Percentiles rank a stretch among this genome's conserved stretches.
These are phyloP conservation scores for Drepana arcuata DNA, from an alignment of 1,140 invertebrate species.

Conservation along the genomic window DNA sequence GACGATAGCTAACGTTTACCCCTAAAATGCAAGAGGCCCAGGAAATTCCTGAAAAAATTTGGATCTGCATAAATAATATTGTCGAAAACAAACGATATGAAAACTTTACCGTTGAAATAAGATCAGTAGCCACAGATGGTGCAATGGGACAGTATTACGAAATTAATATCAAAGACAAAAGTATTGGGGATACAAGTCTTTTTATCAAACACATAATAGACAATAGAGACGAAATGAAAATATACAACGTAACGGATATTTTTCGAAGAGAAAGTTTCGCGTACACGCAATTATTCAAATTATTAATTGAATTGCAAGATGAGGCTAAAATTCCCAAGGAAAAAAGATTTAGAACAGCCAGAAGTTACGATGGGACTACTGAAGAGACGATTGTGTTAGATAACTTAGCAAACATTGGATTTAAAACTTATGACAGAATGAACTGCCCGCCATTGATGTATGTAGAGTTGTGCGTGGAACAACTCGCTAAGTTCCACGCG, in stretches of 20 bases:
- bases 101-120: too few relatives aligned
- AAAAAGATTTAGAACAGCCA: conserved; percentile 22
- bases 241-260: conserved; percentile 12
- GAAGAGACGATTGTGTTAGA: conserved; percentile 23
- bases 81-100: too few relatives aligned
- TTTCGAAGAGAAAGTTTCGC: conserved; percentile 23
- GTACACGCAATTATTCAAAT: conserved; percentile 21
- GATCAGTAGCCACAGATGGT: conserved; percentile 14
- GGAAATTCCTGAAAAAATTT: too few relatives aligned
- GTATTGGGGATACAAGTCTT: conserved; percentile 17
- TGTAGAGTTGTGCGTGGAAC: conserved; percentile 11
- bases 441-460: conserved; percentile 17
- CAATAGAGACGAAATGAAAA: conserved; percentile 12
- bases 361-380: conserved; percentile 17
- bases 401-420: conserved; percentile 27
- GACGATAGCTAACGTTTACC: too few relatives aligned
- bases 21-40: too few relatives aligned
- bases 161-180: conserved; percentile 24
- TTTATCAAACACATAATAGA: conserved; percentile 27
- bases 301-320: conserved; percentile 26
- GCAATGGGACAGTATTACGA: conserved; percentile 22
- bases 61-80: too few relatives aligned
- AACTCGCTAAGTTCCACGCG: conserved; percentile 17
- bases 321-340: conserved; percentile 19
- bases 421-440: conserved; percentile 19